Percentiles rank a stretch among this genome's conserved stretches.
These are phyloP conservation scores for Zosterops lateralis DNA, from an alignment of 2,113 vertebrate species.

Conservation along the genomic window DNA sequence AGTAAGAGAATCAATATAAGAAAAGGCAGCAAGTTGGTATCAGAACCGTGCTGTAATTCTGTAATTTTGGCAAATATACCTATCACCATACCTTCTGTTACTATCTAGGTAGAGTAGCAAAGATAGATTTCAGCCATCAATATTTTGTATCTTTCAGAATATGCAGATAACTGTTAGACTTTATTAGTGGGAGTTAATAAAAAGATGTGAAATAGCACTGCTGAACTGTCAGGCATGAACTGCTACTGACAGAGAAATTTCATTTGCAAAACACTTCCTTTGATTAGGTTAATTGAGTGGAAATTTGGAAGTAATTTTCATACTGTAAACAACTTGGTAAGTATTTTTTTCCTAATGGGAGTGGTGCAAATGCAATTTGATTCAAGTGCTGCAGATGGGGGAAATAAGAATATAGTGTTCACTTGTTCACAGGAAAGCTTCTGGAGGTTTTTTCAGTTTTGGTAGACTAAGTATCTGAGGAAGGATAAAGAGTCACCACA, in stretches of 20 bases:
- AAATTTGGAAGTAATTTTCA: slow-evolving; percentile 17
- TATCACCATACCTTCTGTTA: neutral
- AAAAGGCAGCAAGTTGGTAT: neutral
- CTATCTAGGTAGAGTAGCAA: neutral
- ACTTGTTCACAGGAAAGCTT: neutral
- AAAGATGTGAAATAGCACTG: neutral
- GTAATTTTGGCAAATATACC: neutral
- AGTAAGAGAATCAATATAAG: neutral
- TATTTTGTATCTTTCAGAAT: neutral
- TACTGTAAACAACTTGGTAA: neutral
- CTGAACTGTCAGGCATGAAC: neutral
- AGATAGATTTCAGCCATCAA: neutral
- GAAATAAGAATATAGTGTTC: neutral
- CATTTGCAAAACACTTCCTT: neutral
- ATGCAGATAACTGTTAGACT: neutral
- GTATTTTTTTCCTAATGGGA: neutral
- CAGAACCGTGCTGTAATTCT: neutral
- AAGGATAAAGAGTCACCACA: neutral
- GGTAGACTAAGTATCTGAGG: neutral
- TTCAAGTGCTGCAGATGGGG: neutral
- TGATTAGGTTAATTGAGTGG: slow-evolving; percentile 16
- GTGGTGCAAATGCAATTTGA: neutral
- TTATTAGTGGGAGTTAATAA: neutral
- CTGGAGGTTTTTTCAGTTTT: neutral
- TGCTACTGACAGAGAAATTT: neutral